phyloP scores from a whole-genome alignment of 2,888 invertebrate species.

The Lasius fuliginosus region DNA sequence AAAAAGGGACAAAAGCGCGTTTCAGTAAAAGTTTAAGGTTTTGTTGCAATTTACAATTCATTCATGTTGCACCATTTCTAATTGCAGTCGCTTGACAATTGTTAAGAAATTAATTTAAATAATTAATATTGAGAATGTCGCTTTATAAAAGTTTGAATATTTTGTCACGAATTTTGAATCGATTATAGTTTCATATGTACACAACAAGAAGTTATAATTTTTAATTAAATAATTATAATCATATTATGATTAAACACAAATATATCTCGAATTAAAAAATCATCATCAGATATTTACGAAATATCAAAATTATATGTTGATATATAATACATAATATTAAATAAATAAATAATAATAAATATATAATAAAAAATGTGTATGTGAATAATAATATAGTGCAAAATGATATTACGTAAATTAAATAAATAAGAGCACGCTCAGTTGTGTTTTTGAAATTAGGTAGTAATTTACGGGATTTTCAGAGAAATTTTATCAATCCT shows the following conservation, averaged over 20 bases:
- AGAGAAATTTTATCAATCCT: background rate
- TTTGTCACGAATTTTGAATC: background rate
- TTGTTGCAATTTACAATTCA: conserved; percentile 6
- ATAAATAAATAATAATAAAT: background rate
- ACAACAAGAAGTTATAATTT: background rate
- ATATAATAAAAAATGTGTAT: background rate
- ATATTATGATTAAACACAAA: background rate
- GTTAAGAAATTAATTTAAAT: conserved; percentile 9
- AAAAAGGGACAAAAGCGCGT: background rate
- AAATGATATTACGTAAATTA: background rate
- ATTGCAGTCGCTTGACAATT: background rate
- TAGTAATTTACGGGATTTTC: background rate
- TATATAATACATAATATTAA: background rate
- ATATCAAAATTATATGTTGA: background rate
- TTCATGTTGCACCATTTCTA: background rate
- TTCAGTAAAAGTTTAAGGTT: background rate
- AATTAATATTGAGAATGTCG: background rate
- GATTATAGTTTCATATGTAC: background rate
- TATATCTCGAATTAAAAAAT: background rate
- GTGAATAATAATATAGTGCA: background rate
- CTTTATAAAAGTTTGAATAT: background rate
- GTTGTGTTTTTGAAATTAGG: background rate
- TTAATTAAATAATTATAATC: background rate
- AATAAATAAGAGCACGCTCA: background rate
- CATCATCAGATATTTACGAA: background rate